Conservation (phyloP, 1,140 invertebrate species). For the Latrodectus geometricus region DNA sequence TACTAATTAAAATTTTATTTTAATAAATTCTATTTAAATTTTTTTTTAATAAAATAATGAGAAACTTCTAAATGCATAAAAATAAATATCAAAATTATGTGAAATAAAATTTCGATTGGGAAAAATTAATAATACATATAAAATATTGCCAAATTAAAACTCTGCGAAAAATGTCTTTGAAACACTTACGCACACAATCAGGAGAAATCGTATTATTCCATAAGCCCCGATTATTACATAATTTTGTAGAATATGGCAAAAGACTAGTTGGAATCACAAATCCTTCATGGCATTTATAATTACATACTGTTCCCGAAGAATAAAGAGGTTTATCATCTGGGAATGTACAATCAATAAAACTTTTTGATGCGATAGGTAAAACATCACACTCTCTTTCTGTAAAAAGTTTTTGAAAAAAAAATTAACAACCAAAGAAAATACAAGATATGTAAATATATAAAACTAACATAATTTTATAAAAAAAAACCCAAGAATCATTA, state of each 20-base stretch:
- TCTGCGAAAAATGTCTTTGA: neutral
- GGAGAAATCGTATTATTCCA: constrained; percentile 29
- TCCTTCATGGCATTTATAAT: constrained; percentile 47
- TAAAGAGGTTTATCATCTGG: neutral
- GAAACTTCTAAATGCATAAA: too few relatives aligned
- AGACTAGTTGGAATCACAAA: constrained; percentile 31
- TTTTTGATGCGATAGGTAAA: neutral
- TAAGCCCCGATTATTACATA: neutral
- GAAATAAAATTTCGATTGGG: too few relatives aligned
- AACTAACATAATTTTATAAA: neutral
- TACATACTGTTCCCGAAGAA: constrained; percentile 16
- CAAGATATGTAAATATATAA: neutral
- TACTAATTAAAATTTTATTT: too few relatives aligned
- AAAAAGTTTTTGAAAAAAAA: neutral
- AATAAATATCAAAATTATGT: too few relatives aligned
- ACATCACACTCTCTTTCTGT: constrained; percentile 1
- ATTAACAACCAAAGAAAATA: neutral
- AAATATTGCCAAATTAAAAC: too few relatives aligned
- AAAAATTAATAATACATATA: too few relatives aligned
- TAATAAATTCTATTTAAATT: too few relatives aligned
- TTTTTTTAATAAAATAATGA: too few relatives aligned
- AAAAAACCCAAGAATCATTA: too few relatives aligned
- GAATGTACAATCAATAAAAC: neutral
- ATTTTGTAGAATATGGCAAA: neutral
- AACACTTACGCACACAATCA: constrained; percentile 41